Evolutionary conservation across 2,888 invertebrate species (phyloP).

Genomic region (Eristalis pertinax): DNA sequence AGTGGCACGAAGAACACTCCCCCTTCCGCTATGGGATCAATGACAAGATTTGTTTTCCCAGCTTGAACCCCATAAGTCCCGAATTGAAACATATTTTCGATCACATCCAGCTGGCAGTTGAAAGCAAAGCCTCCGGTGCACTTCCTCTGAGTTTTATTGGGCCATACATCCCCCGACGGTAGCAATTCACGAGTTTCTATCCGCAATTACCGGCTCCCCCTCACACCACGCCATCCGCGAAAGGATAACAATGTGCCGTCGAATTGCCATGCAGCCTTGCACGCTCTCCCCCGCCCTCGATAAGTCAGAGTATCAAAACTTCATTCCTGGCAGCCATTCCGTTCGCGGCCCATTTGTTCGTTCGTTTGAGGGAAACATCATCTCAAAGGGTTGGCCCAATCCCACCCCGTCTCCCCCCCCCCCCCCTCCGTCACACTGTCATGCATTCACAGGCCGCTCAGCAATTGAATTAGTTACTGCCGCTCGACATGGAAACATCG

Average conservation of each 20-base stretch:
- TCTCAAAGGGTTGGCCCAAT: not conserved
- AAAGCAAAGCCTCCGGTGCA: not conserved
- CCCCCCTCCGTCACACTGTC: not conserved
- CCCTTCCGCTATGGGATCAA: not conserved
- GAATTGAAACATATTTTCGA: not conserved
- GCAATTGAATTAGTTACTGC: slow-evolving; percentile 42
- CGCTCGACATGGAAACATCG: slow-evolving; percentile 64
- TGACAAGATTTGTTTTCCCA: not conserved
- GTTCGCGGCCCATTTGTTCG: not conserved
- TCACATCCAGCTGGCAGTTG: not conserved
- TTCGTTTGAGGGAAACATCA: not conserved
- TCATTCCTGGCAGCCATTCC: not conserved
- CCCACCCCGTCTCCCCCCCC: not conserved
- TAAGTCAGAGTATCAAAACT: not conserved
- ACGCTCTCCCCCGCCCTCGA: not conserved
- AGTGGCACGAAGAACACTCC: too few species aligned
- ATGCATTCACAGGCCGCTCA: not conserved
- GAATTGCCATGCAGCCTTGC: not conserved
- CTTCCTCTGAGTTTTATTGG: not conserved
- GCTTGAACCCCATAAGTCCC: not conserved
- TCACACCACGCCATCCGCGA: not conserved
- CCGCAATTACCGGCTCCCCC: not conserved
- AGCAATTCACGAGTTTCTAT: not conserved
- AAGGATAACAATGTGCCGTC: not conserved
- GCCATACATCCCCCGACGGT: not conserved